phyloP scores from a whole-genome alignment of 2,888 invertebrate genomes.

The Coenonympha arcania region DNA sequence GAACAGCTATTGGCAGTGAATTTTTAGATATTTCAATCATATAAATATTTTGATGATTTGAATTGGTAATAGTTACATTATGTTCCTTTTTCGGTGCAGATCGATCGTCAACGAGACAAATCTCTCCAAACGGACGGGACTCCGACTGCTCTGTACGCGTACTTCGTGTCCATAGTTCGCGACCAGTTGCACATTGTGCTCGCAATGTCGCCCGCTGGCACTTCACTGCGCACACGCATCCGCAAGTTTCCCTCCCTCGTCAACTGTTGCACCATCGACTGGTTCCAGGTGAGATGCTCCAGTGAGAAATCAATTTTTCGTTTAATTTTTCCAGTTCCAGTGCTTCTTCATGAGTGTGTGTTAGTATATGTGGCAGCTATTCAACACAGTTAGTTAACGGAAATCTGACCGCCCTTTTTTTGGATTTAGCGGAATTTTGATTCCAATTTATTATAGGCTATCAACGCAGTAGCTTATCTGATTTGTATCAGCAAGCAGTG shows the following conservation, averaged over 20 bases:
- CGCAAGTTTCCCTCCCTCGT: conserved; percentile 94
- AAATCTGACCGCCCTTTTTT: too few species aligned
- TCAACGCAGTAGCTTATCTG: too few species aligned
- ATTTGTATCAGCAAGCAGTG: too few species aligned
- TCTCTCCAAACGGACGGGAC: conserved; percentile 93
- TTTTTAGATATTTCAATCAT: not conserved
- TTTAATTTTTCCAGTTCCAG: too few species aligned
- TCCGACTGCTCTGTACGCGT: conserved; percentile 90
- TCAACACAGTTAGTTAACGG: too few species aligned
- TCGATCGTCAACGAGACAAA: conserved; percentile 91
- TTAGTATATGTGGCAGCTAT: too few species aligned
- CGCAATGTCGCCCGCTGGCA: conserved; percentile 93
- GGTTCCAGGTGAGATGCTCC: conserved; percentile 82
- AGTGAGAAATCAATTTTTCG: too few species aligned
- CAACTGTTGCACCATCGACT: conserved; percentile 96
- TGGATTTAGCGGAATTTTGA: too few species aligned
- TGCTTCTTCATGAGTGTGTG: too few species aligned
- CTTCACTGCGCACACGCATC: conserved; percentile 84
- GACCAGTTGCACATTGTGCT: conserved; percentile 93
- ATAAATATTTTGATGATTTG: not conserved
- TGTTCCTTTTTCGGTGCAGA: conserved; percentile 55
- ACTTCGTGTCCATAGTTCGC: conserved; percentile 89
- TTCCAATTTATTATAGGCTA: too few species aligned
- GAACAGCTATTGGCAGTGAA: not conserved
- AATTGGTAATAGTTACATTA: too few species aligned